These are phyloP conservation scores for Spea hammondii DNA, from an alignment of 2,797 vertebrate genomes.

Conservation along the genomic window DNA sequence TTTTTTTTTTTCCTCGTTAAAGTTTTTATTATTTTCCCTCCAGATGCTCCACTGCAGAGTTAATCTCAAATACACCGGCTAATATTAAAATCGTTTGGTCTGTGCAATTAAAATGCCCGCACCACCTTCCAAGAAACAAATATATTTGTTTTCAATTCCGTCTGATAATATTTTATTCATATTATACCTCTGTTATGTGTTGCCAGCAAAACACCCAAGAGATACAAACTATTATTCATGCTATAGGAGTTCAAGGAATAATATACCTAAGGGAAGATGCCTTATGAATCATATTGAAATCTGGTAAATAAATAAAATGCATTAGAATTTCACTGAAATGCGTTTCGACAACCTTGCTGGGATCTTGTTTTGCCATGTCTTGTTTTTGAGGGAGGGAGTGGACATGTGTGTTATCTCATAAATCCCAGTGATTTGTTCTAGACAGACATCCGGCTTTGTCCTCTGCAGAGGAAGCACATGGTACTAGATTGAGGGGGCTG, in stretches of 20 bases:
- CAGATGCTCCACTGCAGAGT: not conserved
- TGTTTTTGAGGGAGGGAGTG: no score
- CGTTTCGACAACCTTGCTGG: not conserved
- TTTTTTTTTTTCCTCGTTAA: no score
- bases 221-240: constrained; percentile 42
- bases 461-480: no score
- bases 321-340: constrained; percentile 9
- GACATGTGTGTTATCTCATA: no score
- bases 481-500: no score
- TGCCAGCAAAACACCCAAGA: constrained; percentile 25
- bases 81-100: constrained; percentile 12
- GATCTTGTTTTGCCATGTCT: not conserved
- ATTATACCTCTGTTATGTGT: constrained; percentile 20
- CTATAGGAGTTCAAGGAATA: constrained; percentile 43
- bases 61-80: not conserved
- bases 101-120: constrained; percentile 31
- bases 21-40: no score
- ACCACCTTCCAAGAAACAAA: constrained; percentile 10
- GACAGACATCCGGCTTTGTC: no score
- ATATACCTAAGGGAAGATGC: constrained; percentile 30
- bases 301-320: constrained; percentile 41
- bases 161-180: constrained; percentile 37
- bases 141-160: constrained; percentile 35
- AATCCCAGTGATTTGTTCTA: no score
- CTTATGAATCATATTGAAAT: constrained; percentile 30